Evolutionary conservation across 2,888 invertebrate genomes (phyloP).

Genomic region (Aspidiotus destructor): DNA sequence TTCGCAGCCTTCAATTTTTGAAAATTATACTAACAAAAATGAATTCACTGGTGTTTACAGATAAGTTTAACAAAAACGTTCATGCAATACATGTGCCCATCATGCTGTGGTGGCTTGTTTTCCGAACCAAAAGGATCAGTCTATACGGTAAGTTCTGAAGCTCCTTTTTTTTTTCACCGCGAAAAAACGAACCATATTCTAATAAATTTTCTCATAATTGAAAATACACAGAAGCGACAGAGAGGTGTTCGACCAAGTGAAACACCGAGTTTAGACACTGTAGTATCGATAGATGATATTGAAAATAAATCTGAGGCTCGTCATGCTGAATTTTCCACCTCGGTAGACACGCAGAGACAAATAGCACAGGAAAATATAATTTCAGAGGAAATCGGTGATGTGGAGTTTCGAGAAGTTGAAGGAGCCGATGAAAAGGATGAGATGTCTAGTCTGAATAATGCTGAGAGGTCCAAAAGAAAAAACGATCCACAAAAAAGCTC

Average conservation of each 20-base stretch:
- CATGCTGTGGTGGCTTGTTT: constrained; percentile 26
- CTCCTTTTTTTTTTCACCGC: neutral
- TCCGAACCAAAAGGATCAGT: constrained; percentile 28
- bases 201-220: neutral
- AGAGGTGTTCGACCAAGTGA: neutral
- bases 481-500: no score
- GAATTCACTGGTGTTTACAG: neutral
- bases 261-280: constrained; percentile 1
- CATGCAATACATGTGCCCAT: constrained; percentile 30
- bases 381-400: no score
- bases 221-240: neutral
- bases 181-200: no score
- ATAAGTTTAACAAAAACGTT: constrained; percentile 13
- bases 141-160: constrained; percentile 13
- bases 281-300: neutral
- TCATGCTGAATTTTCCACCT: no score
- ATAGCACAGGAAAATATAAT: no score
- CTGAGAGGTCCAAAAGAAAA: no score
- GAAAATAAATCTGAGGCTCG: neutral
- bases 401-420: no score
- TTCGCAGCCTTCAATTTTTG: no score
- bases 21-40: no score
- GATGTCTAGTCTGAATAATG: no score
- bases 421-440: no score
- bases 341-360: no score